Evolutionary conservation across 2,888 invertebrate species (phyloP).

Genomic region (Byasa hedistus): DNA sequence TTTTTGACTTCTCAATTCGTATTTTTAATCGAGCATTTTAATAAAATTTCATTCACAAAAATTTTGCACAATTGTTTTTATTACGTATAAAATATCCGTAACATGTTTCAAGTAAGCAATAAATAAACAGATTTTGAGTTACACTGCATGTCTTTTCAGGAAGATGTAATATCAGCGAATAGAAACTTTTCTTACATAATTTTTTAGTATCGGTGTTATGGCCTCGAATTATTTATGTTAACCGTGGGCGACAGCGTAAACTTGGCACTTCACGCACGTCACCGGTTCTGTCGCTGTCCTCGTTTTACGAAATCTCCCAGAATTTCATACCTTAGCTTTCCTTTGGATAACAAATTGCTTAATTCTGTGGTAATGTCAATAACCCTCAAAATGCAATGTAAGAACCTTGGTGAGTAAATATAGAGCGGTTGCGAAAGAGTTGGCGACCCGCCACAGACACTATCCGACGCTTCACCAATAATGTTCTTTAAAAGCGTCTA

Average conservation of each 20-base stretch:
- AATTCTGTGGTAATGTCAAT: conserved; percentile 70
- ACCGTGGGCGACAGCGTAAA: conserved; percentile 56
- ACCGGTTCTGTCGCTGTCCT: conserved; percentile 38
- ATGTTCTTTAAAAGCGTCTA: conserved; percentile 41
- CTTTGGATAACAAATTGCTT: conserved; percentile 63
- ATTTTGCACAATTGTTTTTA: background rate
- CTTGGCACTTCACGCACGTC: conserved; percentile 63
- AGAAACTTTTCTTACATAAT: conserved; percentile 22
- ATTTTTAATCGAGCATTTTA: background rate
- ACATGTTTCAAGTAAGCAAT: background rate
- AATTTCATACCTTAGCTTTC: conserved; percentile 46
- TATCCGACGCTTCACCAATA: conserved; percentile 54
- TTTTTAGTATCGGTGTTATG: conserved; percentile 42
- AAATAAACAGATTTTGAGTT: no score
- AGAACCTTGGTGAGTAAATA: conserved; percentile 72
- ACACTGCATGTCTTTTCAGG: background rate
- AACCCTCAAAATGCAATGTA: conserved; percentile 74
- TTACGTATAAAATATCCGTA: background rate
- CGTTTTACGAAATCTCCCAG: conserved; percentile 46
- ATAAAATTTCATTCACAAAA: background rate
- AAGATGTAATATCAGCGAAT: conserved; percentile 1
- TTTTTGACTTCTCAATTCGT: conserved; percentile 34
- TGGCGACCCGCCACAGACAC: conserved; percentile 67
- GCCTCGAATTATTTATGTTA: conserved; percentile 66
- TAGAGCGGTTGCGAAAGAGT: conserved; percentile 71